Evolutionary conservation across 2,797 vertebrate genomes (phyloP).

Genomic region (Taenioides sp.): DNA sequence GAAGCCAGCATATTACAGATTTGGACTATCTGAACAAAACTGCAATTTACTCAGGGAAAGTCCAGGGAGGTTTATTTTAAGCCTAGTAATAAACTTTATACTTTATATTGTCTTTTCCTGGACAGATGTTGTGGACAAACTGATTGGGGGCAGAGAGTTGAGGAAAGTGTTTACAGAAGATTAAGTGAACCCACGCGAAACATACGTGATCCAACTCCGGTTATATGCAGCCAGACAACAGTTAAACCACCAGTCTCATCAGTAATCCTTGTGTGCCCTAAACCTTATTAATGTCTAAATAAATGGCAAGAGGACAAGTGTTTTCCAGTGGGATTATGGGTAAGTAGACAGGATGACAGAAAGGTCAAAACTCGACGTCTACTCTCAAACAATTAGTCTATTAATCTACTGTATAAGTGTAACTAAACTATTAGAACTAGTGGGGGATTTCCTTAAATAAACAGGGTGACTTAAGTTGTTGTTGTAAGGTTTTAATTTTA

Average conservation of each 20-base stretch:
- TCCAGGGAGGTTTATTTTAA: not conserved
- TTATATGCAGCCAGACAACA: conserved; percentile 51
- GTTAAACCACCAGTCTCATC: conserved; percentile 55
- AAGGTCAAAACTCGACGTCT: conserved; percentile 15
- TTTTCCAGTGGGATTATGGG: conserved; percentile 66
- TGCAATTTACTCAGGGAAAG: not conserved
- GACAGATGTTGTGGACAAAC: conserved; percentile 11
- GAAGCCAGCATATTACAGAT: conserved; percentile 26
- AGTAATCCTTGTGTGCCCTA: conserved; percentile 68
- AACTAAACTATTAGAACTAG: not conserved
- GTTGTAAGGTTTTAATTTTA: not conserved
- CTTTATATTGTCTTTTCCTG: conserved; percentile 2
- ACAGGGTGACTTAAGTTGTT: not conserved
- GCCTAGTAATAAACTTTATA: not conserved
- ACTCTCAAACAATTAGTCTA: conserved; percentile 13
- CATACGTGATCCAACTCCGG: conserved; percentile 56
- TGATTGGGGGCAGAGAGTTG: conserved; percentile 18
- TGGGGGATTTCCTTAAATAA: not conserved
- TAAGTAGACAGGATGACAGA: conserved; percentile 30
- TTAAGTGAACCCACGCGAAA: conserved; percentile 37
- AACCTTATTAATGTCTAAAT: conserved; percentile 70
- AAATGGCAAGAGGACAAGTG: conserved; percentile 66
- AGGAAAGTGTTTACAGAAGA: conserved; percentile 51
- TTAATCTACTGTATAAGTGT: not conserved
- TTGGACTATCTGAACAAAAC: conserved; percentile 5